Evolutionary conservation across 2,797 vertebrate species (phyloP), one percentile per base, ranked within the genome.

Genomic region (Echiichthys vipera): DNA sequence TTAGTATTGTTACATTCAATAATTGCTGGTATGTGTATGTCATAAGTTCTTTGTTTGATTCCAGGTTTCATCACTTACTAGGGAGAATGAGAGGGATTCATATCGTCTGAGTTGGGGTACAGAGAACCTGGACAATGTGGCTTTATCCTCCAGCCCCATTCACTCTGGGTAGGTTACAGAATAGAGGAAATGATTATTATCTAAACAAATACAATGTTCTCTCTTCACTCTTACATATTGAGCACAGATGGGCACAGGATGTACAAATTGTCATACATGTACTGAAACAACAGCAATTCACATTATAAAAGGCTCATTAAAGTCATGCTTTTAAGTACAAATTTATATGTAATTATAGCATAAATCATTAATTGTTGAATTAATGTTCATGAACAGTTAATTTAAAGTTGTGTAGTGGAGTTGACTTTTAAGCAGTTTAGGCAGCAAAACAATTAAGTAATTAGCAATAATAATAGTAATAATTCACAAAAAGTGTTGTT

Each of bases 51-150:
- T 24, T 74, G 17, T 81, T 74, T 29, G n/a, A 0, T 65, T 79
- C 50, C 73, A 99, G 97, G 93, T 96, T 73, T 95, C 95, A 2
- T 78, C 92, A 12, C 90, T 98, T 54, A 71, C 94, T 80, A 95
- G 96, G 83, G 96, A 97, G 71, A 94, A 93, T 43, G 97, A 98
- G 83, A 96, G 90, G 86, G 97, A 96, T 78, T 95, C 96, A 0
- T 97, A 95, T 89, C 94, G 96, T 71, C 91, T 98, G 72, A 98
- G 95, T 88, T 97, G 97, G 97, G 96, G 96, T 70, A 94, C 95
- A 32, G 98, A 99, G 75, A 96, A 97, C 86, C 89, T 99, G 93
- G 98, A 99, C 93, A 99, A 99, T 3, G 94, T 99, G 81, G 96
- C 96, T 54, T 93, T 99, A 84, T 98, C 97, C 76, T 97, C 96